Percentiles rank a stretch among this genome's conserved stretches.
Conservation (phyloP, 2,888 invertebrate genomes). For the Nezara viridula region DNA sequence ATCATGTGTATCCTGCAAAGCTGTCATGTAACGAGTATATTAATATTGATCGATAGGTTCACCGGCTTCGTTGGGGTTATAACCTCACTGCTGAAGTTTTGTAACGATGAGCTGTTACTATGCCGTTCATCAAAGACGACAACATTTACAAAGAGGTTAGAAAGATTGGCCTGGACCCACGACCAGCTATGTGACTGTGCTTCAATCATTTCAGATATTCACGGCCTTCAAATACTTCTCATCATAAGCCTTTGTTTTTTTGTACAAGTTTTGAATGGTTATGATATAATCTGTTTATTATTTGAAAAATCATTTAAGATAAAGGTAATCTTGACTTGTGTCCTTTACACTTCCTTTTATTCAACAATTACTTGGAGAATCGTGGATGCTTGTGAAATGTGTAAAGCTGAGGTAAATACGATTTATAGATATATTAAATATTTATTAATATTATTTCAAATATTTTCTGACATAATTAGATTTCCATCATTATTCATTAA, state of each 20-base stretch:
- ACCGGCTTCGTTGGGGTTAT: neutral
- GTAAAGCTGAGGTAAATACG: neutral
- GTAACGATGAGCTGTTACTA: neutral
- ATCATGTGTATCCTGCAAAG: neutral
- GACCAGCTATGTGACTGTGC: neutral
- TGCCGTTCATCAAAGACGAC: neutral
- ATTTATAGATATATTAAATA: too few species aligned
- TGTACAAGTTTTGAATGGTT: neutral
- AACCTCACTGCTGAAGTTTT: neutral
- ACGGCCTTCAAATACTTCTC: neutral
- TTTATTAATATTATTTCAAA: too few species aligned
- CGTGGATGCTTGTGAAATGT: neutral
- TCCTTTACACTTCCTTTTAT: neutral
- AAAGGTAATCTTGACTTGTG: neutral
- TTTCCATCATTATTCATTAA: too few species aligned
- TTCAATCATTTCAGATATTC: neutral
- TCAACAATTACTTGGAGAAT: neutral
- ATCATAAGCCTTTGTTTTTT: neutral
- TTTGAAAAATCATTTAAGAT: neutral
- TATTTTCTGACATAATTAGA: too few species aligned
- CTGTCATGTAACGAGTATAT: accelerated
- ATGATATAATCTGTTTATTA: neutral
- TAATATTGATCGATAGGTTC: neutral
- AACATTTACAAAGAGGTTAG: neutral
- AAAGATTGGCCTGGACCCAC: neutral